Evolutionary conservation across 1,140 invertebrate species (phyloP).

Genomic region (Chironomus striatipennis): DNA sequence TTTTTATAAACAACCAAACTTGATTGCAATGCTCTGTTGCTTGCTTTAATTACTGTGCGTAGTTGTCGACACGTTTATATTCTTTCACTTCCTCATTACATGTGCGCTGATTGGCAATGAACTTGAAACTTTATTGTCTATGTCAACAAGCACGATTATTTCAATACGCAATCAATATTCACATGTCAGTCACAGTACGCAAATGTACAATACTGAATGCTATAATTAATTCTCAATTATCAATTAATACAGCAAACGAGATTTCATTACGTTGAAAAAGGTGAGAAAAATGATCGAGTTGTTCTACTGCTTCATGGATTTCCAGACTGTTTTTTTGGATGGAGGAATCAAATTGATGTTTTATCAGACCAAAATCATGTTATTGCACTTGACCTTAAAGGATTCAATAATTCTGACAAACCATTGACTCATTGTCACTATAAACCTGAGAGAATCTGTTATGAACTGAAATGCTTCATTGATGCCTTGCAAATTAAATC

Average conservation of each 20-base stretch:
- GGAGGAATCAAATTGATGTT: constrained; percentile 52
- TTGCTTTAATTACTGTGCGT: too few species aligned
- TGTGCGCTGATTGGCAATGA: too few species aligned
- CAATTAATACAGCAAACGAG: constrained; percentile 36
- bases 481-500: constrained; percentile 48
- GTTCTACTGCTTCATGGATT: constrained; percentile 66
- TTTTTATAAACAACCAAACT: too few species aligned
- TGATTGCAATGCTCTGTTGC: too few species aligned
- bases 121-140: too few species aligned
- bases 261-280: constrained; percentile 67
- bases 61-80: too few species aligned
- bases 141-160: too few species aligned
- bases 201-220: too few species aligned
- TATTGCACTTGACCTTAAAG: constrained; percentile 68
- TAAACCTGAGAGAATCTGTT: constrained; percentile 48
- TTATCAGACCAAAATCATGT: constrained; percentile 44
- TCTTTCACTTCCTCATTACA: too few species aligned
- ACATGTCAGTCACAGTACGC: too few species aligned
- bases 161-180: too few species aligned
- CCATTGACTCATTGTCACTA: constrained; percentile 56
- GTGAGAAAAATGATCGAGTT: constrained; percentile 48
- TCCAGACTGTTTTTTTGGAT: constrained; percentile 66
- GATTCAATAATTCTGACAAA: constrained; percentile 75
- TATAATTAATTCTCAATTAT: too few species aligned
- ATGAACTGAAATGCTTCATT: constrained; percentile 63